Evolutionary conservation across 2,888 invertebrate genomes (phyloP), one percentile per base, ranked within the genome.

Genomic region (Capitulum mitella): DNA sequence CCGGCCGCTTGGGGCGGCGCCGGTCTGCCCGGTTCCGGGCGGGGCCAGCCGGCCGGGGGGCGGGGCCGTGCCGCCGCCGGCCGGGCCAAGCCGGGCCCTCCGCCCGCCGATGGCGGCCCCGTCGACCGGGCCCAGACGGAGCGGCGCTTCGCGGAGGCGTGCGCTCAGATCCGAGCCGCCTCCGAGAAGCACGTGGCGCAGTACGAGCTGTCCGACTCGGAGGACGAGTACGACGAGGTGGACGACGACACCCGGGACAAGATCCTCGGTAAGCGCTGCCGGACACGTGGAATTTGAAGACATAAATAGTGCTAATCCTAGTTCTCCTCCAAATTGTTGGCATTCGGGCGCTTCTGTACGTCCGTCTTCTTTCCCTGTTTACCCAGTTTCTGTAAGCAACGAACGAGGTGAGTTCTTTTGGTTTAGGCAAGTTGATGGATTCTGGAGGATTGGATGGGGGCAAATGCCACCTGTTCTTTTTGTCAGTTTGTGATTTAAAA

Each of bases 71-170:
- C 64, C 16, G 34, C 19, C 19, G 64, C 64, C 34, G 34, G 40
- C 5, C 58, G n/a, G 58, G n/a, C 10, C n/a, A 26, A 54, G 37
- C 37, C 22, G 70, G 37, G 26, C 22, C 0, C 6, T 6, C 19
- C 70, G 26, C 26, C 22, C 70, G 70, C 70, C 70, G 37, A 1
- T 26, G n/a, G n/a, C n/a, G n/a, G n/a, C n/a, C n/a, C n/a, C 10
- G n/a, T n/a, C 29, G 29, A 10, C 10, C 58, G 3, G 40, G 26
- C 34, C 6, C 64, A 64, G 37, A 26, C 70, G 14, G 80, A 80
- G 51, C 58, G 80, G 16, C 80, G 79, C 77, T 81, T 80, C 80
- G 80, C 77, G 1, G 80, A 64, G 43, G 81, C 81, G 26, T 81
- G 81, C 70, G 51, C 43, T 16, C 74, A 81, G 58, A 81, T 81